Evolutionary conservation across 92 coral and sea anemone genomes (phyloP).

Genomic region (Phenganax stokvisi): DNA sequence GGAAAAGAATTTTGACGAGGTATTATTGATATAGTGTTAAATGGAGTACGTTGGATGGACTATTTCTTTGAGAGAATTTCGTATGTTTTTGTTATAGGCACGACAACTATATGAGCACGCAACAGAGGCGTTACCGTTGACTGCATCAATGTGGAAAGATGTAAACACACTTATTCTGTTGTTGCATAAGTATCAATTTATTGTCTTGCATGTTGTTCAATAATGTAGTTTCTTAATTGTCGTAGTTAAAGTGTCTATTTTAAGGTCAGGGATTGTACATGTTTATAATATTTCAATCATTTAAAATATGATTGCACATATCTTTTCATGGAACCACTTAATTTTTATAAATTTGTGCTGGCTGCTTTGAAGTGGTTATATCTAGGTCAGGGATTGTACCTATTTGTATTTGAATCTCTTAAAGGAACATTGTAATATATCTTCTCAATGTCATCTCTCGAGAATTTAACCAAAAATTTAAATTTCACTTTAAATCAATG

Average conservation of each 20-base stretch:
- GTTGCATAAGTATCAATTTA: neutral
- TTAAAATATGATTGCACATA: too few relatives aligned
- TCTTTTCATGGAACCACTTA: too few relatives aligned
- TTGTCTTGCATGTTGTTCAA: neutral
- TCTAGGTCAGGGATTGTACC: too few relatives aligned
- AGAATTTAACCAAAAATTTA: too few relatives aligned
- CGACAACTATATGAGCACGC: conserved; percentile 91
- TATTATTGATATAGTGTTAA: conserved; percentile 10
- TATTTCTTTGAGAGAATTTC: conserved; percentile 33
- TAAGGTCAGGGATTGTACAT: too few relatives aligned
- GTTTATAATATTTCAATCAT: too few relatives aligned
- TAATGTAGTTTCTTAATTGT: neutral
- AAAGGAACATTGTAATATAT: too few relatives aligned
- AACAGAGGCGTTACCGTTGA: conserved; percentile 73
- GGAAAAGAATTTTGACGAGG: conserved; percentile 76
- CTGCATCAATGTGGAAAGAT: conserved; percentile 99
- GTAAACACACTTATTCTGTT: conserved; percentile 55
- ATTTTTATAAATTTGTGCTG: neutral
- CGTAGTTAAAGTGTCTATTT: too few relatives aligned
- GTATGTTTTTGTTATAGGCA: conserved; percentile 55
- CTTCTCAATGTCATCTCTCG: too few relatives aligned
- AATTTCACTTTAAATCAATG: too few relatives aligned
- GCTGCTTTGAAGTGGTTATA: neutral
- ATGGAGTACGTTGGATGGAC: neutral
- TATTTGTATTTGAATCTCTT: too few relatives aligned